Percentiles rank a stretch among this genome's conserved stretches.
phyloP scores from a whole-genome alignment of 2,797 vertebrate species.

The Stomatorhinus walkeri region DNA sequence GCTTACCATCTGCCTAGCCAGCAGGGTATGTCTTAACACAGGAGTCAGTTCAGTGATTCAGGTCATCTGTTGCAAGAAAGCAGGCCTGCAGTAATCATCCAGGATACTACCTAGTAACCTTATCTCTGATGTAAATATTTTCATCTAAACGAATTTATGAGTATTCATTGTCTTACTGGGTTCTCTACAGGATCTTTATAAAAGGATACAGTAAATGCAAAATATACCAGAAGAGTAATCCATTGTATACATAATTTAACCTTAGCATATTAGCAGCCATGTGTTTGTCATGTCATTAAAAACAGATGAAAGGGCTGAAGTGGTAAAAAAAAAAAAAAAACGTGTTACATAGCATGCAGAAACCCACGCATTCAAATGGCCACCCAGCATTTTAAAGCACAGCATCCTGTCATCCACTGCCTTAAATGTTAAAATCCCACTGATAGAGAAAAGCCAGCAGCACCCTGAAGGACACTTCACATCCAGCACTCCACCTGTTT shows the following conservation, averaged over 20 bases:
- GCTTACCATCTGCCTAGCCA: neutral
- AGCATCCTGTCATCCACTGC: neutral
- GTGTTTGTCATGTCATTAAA: neutral
- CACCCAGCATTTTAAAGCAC: neutral
- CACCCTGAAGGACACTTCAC: neutral
- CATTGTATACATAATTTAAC: neutral
- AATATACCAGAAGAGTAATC: neutral
- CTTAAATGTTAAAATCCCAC: neutral
- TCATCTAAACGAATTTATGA: neutral
- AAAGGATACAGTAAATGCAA: neutral
- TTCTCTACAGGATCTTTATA: neutral
- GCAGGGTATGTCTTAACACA: conserved; percentile 2
- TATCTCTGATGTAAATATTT: neutral
- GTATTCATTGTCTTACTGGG: neutral
- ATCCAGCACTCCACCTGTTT: neutral
- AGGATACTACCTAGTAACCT: neutral
- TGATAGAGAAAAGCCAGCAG: neutral
- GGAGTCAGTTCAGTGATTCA: neutral
- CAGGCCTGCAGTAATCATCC: neutral
- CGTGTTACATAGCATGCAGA: neutral
- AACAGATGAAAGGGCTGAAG: neutral
- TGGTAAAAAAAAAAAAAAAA: neutral
- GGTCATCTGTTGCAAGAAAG: neutral
- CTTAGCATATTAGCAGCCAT: neutral
- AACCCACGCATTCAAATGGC: neutral